These are phyloP conservation scores for Triplophysa tibetana DNA, from an alignment of 2,113 vertebrate species.

Conservation along the genomic window DNA sequence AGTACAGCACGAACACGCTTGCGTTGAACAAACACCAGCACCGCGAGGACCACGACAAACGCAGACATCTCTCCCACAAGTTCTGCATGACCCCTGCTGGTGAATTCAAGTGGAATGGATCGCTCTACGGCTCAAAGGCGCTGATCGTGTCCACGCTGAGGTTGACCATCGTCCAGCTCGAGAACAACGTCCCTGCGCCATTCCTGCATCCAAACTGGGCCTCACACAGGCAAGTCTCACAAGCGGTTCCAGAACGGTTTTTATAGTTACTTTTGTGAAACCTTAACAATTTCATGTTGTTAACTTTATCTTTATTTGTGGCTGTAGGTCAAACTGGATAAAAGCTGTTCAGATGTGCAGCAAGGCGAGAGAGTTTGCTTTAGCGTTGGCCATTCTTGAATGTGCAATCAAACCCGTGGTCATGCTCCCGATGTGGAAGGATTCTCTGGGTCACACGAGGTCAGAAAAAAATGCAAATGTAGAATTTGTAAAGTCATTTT, in stretches of 20 bases:
- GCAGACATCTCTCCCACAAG: slow-evolving; percentile 94
- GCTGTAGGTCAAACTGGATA: slow-evolving; percentile 92
- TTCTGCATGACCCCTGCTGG: slow-evolving; percentile 93
- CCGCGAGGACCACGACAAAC: slow-evolving; percentile 97
- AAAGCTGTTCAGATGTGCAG: slow-evolving; percentile 99
- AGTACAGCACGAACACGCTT: slow-evolving; percentile 93
- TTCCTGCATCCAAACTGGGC: slow-evolving; percentile 99
- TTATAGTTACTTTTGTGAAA: neutral
- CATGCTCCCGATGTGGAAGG: slow-evolving; percentile 93
- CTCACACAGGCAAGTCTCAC: slow-evolving; percentile 86
- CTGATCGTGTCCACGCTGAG: slow-evolving; percentile 93
- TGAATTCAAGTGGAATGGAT: slow-evolving; percentile 98
- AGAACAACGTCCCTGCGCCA: slow-evolving; percentile 91
- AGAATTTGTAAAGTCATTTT: no score
- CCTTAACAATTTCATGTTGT: neutral
- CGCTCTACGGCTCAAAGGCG: slow-evolving; percentile 91
- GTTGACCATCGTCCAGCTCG: slow-evolving; percentile 93
- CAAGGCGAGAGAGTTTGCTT: slow-evolving; percentile 94
- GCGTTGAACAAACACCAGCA: slow-evolving; percentile 98
- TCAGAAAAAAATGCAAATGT: slow-evolving; percentile 59
- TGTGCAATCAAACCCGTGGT: slow-evolving; percentile 98
- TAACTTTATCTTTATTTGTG: neutral
- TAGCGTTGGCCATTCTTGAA: slow-evolving; percentile 95
- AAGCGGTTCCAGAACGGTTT: neutral
- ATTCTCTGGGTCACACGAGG: slow-evolving; percentile 96